phyloP scores from a whole-genome alignment of 2,113 vertebrate genomes.

The Nettapus auritus region DNA sequence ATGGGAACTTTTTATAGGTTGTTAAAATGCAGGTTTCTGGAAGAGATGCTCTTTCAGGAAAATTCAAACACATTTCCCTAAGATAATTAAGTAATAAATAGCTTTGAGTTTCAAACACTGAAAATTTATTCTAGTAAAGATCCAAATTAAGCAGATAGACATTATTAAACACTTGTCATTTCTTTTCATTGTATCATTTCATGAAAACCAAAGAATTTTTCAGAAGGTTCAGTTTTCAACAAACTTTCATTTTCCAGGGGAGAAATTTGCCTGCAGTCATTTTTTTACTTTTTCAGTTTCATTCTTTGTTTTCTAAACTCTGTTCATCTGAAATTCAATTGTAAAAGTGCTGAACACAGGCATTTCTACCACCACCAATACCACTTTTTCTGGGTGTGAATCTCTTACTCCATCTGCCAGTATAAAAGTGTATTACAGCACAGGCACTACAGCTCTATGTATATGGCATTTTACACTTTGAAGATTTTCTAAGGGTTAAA shows the following conservation, averaged over 20 bases:
- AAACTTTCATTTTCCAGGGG: neutral
- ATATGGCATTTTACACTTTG: neutral
- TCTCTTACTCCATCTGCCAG: constrained; percentile 44
- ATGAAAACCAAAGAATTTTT: neutral
- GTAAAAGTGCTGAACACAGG: neutral
- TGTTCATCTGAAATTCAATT: neutral
- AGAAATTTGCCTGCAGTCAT: neutral
- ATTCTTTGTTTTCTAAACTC: neutral
- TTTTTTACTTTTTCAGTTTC: neutral
- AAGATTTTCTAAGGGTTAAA: neutral
- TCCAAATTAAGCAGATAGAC: neutral
- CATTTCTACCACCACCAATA: neutral
- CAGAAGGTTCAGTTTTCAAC: neutral
- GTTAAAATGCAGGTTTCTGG: neutral
- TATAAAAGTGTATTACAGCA: neutral
- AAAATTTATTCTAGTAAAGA: neutral
- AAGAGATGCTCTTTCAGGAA: neutral
- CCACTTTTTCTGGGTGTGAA: neutral
- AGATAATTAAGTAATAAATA: constrained; percentile 16
- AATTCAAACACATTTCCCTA: neutral
- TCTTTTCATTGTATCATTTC: neutral
- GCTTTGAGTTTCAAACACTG: neutral
- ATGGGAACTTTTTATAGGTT: neutral
- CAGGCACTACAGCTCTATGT: neutral
- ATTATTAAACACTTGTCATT: constrained; percentile 4